Conservation (phyloP, 1,140 invertebrate genomes). For the Papilio dardanus region DNA sequence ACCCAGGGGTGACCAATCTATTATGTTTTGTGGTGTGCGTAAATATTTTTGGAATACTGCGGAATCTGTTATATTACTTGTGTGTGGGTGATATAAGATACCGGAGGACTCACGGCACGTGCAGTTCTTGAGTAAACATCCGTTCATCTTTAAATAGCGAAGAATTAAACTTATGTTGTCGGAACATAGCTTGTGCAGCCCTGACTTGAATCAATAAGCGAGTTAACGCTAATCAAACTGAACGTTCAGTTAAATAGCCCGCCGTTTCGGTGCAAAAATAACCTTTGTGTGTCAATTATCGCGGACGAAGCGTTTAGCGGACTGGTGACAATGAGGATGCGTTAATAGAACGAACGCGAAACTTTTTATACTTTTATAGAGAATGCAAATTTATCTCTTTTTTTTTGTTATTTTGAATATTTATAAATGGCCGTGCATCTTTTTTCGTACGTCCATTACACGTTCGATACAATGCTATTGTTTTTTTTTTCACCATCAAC, state of each 20-base stretch:
- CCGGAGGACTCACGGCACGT: too few species aligned
- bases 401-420: slow-evolving; percentile 45
- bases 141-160: neutral
- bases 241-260: slow-evolving; percentile 23
- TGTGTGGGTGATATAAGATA: too few species aligned
- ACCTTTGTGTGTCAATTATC: slow-evolving; percentile 71
- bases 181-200: neutral
- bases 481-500: slow-evolving; percentile 59
- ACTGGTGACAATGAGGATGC: slow-evolving; percentile 68
- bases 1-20: neutral
- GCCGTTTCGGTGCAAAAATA: slow-evolving; percentile 32
- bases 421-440: slow-evolving; percentile 60
- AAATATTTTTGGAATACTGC: neutral
- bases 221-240: slow-evolving; percentile 25
- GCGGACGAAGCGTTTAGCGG: slow-evolving; percentile 62
- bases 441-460: slow-evolving; percentile 62
- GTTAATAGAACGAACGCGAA: slow-evolving; percentile 54
- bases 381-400: slow-evolving; percentile 59
- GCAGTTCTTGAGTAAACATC: neutral
- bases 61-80: neutral
- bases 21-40: neutral
- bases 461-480: slow-evolving; percentile 68
- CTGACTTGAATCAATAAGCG: slow-evolving; percentile 8
- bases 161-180: neutral
- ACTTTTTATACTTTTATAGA: slow-evolving; percentile 53